phyloP scores from a whole-genome alignment of 2,797 vertebrate genomes.

The Decapterus maruadsi region DNA sequence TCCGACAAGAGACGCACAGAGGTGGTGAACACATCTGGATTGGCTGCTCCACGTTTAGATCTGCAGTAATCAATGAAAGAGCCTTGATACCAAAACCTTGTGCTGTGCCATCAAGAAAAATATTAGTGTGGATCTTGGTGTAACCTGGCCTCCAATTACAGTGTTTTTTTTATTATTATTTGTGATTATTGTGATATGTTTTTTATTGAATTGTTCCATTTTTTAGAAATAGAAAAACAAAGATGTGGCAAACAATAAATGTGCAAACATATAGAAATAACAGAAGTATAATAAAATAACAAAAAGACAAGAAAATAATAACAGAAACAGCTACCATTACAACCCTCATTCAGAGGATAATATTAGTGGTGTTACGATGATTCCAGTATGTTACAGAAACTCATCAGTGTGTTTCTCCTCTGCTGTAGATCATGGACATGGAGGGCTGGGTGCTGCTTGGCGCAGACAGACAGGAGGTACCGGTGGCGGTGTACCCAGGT shows the following conservation, averaged over 20 bases:
- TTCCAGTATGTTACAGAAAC: neutral
- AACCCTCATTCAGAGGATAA: no score
- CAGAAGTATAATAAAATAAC: no score
- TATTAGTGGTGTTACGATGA: neutral
- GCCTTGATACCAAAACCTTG: neutral
- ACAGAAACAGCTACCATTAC: no score
- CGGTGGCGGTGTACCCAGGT: conserved; percentile 72
- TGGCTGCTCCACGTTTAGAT: neutral
- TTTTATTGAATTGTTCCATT: no score
- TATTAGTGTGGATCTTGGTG: neutral
- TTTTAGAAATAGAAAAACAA: no score
- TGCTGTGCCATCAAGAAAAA: neutral
- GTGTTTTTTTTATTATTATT: no score
- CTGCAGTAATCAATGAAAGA: no score
- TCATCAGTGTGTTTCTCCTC: neutral
- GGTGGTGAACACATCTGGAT: conserved; percentile 75
- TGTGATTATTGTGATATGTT: no score
- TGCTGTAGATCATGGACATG: conserved; percentile 90
- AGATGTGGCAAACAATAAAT: no score
- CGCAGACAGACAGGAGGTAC: conserved; percentile 90
- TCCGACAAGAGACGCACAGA: conserved; percentile 87
- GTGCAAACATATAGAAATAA: no score
- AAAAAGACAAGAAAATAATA: no score
- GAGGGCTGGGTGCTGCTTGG: conserved; percentile 90
- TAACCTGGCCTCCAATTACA: no score